Evolutionary conservation across 2,113 vertebrate species (phyloP).

Genomic region (Setophaga petechia): DNA sequence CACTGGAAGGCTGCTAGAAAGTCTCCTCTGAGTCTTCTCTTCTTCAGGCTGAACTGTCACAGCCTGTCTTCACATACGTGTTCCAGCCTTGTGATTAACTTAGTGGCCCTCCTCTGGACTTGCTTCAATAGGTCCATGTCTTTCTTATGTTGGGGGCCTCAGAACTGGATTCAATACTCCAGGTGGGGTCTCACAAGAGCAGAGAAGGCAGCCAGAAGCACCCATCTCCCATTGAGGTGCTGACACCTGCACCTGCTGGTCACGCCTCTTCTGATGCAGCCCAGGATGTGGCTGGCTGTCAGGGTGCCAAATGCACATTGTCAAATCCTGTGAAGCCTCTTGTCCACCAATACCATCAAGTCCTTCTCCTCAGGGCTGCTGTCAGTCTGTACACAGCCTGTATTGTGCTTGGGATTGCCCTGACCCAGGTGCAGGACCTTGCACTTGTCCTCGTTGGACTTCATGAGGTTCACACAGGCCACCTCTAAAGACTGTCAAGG

Average conservation of each 20-base stretch:
- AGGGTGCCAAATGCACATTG: not conserved
- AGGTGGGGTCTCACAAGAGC: not conserved
- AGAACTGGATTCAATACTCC: not conserved
- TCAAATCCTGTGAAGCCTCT: not conserved
- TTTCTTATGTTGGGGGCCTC: not conserved
- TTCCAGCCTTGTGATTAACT: not conserved
- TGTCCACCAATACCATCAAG: not conserved
- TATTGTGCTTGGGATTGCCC: not conserved
- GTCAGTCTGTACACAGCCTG: not conserved
- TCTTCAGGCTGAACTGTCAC: not conserved
- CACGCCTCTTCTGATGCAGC: accelerated
- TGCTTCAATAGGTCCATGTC: not conserved
- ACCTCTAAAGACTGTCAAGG: not conserved
- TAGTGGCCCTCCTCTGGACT: not conserved
- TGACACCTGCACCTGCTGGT: not conserved
- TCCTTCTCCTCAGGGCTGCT: not conserved
- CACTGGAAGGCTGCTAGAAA: not conserved
- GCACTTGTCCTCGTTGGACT: not conserved
- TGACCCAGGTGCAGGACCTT: not conserved
- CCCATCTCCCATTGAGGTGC: not conserved
- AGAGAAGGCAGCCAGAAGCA: not conserved
- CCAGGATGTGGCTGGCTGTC: not conserved
- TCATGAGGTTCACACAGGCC: not conserved
- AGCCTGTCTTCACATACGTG: not conserved
- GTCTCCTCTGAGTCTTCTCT: not conserved